Evolutionary conservation across 2,113 vertebrate genomes (phyloP).

Genomic region (Erinaceus europaeus): DNA sequence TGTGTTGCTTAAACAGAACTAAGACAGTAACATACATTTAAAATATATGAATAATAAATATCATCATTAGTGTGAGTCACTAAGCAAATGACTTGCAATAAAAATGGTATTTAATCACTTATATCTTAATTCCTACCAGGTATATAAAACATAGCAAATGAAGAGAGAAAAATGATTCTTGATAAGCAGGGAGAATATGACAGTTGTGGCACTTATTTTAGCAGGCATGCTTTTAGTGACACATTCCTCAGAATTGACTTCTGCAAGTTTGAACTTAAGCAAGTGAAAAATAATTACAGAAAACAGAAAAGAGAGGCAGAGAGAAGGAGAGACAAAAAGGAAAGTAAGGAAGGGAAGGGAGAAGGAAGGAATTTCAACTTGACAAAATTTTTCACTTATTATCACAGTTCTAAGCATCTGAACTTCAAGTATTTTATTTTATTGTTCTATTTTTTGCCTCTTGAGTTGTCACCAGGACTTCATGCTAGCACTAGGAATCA

Average conservation of each 20-base stretch:
- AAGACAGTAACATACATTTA: conserved; percentile 39
- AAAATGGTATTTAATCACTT: conserved; percentile 61
- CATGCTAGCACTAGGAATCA: no score
- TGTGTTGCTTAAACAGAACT: conserved; percentile 49
- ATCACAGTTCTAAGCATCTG: neutral
- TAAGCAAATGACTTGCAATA: conserved; percentile 55
- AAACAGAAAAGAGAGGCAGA: neutral
- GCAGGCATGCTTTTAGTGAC: neutral
- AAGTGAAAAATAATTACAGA: neutral
- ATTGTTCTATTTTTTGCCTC: no score
- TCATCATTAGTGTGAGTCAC: conserved; percentile 21
- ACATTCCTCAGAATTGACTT: neutral
- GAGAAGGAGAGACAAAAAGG: neutral
- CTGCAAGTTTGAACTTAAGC: neutral
- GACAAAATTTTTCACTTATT: no score
- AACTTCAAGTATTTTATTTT: neutral
- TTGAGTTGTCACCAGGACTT: no score
- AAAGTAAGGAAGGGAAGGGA: neutral
- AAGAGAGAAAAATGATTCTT: conserved; percentile 24
- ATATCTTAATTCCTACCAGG: neutral
- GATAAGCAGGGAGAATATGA: neutral
- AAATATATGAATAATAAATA: conserved; percentile 51
- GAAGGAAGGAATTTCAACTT: neutral
- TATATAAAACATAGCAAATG: conserved; percentile 22
- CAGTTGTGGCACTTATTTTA: conserved; percentile 37